Evolutionary conservation across 2,797 vertebrate species (phyloP).

Genomic region (Macropodus opercularis): DNA sequence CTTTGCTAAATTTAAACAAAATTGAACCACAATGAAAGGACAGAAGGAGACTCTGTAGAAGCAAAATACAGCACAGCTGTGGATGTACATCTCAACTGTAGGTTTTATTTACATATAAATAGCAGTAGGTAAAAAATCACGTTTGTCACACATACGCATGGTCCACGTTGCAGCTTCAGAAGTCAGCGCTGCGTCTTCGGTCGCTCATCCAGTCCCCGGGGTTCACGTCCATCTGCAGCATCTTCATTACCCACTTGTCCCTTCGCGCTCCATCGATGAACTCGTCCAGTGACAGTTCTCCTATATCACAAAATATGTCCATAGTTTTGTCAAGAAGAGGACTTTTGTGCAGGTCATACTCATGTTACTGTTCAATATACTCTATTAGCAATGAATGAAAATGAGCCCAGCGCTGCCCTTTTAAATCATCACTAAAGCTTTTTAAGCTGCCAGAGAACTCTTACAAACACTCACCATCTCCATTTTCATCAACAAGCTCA

Average conservation of each 20-base stretch:
- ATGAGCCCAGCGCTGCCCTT: constrained; percentile 1
- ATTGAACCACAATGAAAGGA: not conserved
- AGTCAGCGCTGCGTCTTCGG: constrained; percentile 75
- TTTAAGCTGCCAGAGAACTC: constrained; percentile 25
- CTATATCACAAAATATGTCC: constrained; percentile 58
- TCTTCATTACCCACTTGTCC: constrained; percentile 98
- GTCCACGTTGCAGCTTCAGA: constrained; percentile 34
- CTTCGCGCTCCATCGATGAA: constrained; percentile 91
- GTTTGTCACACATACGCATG: constrained; percentile 17
- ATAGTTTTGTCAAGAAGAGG: not conserved
- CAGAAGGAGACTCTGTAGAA: constrained; percentile 5
- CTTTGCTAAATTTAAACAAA: not conserved
- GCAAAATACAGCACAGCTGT: constrained; percentile 8
- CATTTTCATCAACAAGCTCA: constrained; percentile 94
- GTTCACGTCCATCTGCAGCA: constrained; percentile 94
- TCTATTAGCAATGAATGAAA: not conserved
- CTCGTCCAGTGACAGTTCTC: constrained; percentile 92
- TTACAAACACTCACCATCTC: constrained; percentile 86
- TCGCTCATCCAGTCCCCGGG: constrained; percentile 89
- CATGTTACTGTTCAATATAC: not conserved
- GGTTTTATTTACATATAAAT: constrained; percentile 21
- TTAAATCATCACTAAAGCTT: constrained; percentile 20
- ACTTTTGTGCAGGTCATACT: not conserved
- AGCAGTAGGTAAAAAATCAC: constrained; percentile 26
- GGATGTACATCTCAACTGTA: not conserved